Percentiles rank a stretch among this genome's conserved stretches.
These are phyloP conservation scores for Brachyrhaphis roseni DNA, from an alignment of 2,797 vertebrate species.

Conservation along the genomic window DNA sequence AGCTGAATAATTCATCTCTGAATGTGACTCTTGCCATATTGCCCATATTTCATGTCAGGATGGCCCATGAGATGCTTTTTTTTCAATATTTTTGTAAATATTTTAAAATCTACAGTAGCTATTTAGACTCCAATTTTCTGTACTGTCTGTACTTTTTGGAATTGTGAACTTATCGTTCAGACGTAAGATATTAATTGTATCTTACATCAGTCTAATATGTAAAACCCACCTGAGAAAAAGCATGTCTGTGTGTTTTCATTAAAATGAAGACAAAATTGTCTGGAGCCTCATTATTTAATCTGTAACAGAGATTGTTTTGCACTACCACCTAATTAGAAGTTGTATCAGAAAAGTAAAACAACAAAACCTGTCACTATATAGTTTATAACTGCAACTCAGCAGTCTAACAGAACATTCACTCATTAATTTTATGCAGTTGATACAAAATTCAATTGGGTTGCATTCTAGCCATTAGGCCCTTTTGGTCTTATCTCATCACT, in stretches of 20 bases:
- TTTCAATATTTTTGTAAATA: not conserved
- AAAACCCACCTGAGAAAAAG: not conserved
- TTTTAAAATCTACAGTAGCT: not conserved
- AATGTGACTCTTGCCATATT: conserved; percentile 57
- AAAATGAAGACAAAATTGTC: not conserved
- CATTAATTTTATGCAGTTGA: conserved; percentile 25
- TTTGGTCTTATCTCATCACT: conserved; percentile 63
- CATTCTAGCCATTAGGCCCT: conserved; percentile 48
- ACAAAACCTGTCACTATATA: not conserved
- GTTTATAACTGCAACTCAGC: conserved; percentile 15
- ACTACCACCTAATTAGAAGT: not conserved
- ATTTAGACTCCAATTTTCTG: not conserved
- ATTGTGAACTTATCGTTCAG: not conserved
- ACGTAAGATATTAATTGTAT: not conserved
- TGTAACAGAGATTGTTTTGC: conserved; percentile 4
- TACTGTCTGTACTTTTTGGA: not conserved
- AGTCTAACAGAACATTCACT: conserved; percentile 30
- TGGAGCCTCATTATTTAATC: conserved; percentile 1
- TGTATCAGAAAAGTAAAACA: conserved; percentile 2
- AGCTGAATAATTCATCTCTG: conserved; percentile 74
- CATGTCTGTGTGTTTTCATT: not conserved
- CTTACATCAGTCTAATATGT: not conserved
- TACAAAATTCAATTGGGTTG: conserved; percentile 53
- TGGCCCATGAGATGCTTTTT: conserved; percentile 21
- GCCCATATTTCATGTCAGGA: conserved; percentile 44